Evolutionary conservation across 2,797 vertebrate species (phyloP).

Genomic region (Darevskia nairensis): DNA sequence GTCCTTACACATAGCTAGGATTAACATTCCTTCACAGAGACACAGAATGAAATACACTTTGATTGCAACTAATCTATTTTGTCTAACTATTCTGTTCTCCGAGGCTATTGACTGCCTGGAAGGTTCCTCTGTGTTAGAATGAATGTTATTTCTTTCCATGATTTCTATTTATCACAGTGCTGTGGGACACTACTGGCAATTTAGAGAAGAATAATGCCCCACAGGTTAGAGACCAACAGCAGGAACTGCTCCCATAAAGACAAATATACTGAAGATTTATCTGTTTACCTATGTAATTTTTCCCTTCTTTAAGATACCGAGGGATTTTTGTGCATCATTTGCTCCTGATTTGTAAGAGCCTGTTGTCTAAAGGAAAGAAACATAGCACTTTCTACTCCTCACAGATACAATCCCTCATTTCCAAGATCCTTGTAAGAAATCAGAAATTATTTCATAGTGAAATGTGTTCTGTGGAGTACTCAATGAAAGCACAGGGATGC

Average conservation of each 20-base stretch:
- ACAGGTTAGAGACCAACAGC: slow-evolving; percentile 78
- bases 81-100: slow-evolving; percentile 72
- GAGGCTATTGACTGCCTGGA: slow-evolving; percentile 68
- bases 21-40: slow-evolving; percentile 50
- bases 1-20: slow-evolving; percentile 34
- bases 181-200: slow-evolving; percentile 73
- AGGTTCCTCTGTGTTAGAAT: slow-evolving; percentile 71
- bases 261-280: slow-evolving; percentile 82
- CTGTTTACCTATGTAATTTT: slow-evolving; percentile 78
- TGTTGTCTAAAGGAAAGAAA: slow-evolving; percentile 70
- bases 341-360: slow-evolving; percentile 75
- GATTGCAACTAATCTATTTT: slow-evolving; percentile 69
- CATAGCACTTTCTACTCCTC: slow-evolving; percentile 58
- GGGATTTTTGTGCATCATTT: slow-evolving; percentile 78
- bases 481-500: slow-evolving; percentile 59
- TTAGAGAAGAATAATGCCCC: slow-evolving; percentile 79
- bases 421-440: slow-evolving; percentile 53
- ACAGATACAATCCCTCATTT: slow-evolving; percentile 66
- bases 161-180: slow-evolving; percentile 79
- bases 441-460: slow-evolving; percentile 47
- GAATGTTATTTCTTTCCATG: slow-evolving; percentile 73
- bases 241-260: slow-evolving; percentile 77
- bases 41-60: slow-evolving; percentile 63
- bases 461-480: slow-evolving; percentile 39
- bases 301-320: slow-evolving; percentile 74